These are phyloP conservation scores for Syngnathus acus DNA, from an alignment of 2,797 vertebrate genomes.

Conservation along the genomic window DNA sequence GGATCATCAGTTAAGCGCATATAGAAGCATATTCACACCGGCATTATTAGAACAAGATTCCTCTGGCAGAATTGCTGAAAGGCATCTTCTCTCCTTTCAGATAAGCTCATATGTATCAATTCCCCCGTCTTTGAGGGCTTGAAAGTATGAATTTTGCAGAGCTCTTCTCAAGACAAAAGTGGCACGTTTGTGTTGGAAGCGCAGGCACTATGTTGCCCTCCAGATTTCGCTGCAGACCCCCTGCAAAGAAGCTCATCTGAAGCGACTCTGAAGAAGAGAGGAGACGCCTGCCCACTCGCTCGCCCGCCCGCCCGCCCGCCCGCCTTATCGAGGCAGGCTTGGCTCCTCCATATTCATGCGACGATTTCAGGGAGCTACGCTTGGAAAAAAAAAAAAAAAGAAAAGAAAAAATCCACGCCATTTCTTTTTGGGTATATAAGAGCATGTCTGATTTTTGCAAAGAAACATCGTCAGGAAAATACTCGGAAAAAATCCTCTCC, in stretches of 20 bases:
- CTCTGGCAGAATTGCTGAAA: neutral
- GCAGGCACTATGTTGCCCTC: slow-evolving; percentile 44
- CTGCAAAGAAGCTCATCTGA: slow-evolving; percentile 55
- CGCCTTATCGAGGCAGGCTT: slow-evolving; percentile 27
- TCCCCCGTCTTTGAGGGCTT: slow-evolving; percentile 24
- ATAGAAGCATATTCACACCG: neutral
- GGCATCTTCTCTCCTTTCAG: slow-evolving; percentile 9
- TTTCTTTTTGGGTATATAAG: slow-evolving; percentile 20
- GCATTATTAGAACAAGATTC: neutral
- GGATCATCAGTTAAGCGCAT: neutral
- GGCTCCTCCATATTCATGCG: slow-evolving; percentile 60
- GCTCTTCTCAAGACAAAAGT: slow-evolving; percentile 55
- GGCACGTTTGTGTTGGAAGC: slow-evolving; percentile 35
- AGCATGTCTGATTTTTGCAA: slow-evolving; percentile 37
- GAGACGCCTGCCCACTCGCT: slow-evolving; percentile 38
- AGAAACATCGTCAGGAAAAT: slow-evolving; percentile 21
- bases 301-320: too few species aligned
- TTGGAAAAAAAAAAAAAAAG: slow-evolving; percentile 22
- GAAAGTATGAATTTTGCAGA: slow-evolving; percentile 60
- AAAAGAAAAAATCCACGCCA: slow-evolving; percentile 26
- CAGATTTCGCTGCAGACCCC: slow-evolving; percentile 59
- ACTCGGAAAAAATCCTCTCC: neutral
- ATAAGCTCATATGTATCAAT: slow-evolving; percentile 34
- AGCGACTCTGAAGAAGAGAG: slow-evolving; percentile 41
- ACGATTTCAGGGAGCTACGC: slow-evolving; percentile 23